Evolutionary conservation across 2,888 invertebrate genomes (phyloP).

Genomic region (Homarus gammarus): DNA sequence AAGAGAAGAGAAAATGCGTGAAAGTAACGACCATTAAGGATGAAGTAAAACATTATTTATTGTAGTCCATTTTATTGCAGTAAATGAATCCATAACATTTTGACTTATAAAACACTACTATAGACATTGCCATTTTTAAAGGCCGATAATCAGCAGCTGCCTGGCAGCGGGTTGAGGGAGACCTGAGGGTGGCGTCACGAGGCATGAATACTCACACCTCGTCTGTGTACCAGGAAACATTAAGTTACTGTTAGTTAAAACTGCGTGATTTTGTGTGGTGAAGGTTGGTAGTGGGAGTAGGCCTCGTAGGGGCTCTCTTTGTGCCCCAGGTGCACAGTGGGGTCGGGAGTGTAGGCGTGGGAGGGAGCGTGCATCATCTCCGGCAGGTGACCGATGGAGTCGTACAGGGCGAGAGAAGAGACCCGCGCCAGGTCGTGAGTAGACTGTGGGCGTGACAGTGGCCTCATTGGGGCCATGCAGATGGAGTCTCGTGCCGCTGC

Average conservation of each 20-base stretch:
- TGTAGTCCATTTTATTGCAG: too few relatives aligned
- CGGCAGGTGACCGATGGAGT: conserved; percentile 60
- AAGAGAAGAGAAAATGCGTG: too few relatives aligned
- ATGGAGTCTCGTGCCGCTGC: conserved; percentile 49
- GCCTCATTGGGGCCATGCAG: conserved; percentile 19
- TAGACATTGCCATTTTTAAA: too few relatives aligned
- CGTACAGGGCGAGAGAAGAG: conserved; percentile 63
- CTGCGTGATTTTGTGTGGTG: conserved; percentile 67
- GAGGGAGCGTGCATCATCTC: conserved; percentile 49
- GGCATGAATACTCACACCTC: not conserved
- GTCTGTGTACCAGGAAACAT: too few relatives aligned
- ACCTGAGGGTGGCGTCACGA: too few relatives aligned
- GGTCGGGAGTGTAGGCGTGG: conserved; percentile 61
- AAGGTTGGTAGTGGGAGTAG: conserved; percentile 63
- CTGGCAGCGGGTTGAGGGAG: not conserved
- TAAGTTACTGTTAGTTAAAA: conserved; percentile 27
- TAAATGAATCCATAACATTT: too few relatives aligned
- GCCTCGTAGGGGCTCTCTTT: conserved; percentile 60
- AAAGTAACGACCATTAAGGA: too few relatives aligned
- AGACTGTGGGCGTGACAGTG: conserved; percentile 56
- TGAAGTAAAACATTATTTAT: too few relatives aligned
- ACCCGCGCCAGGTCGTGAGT: conserved; percentile 53
- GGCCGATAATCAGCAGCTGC: too few relatives aligned
- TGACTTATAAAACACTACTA: too few relatives aligned
- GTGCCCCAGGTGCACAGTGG: conserved; percentile 38